These are phyloP conservation scores for Zhengitettix transpicula DNA, from an alignment of 2,888 invertebrate species.

Conservation along the genomic window DNA sequence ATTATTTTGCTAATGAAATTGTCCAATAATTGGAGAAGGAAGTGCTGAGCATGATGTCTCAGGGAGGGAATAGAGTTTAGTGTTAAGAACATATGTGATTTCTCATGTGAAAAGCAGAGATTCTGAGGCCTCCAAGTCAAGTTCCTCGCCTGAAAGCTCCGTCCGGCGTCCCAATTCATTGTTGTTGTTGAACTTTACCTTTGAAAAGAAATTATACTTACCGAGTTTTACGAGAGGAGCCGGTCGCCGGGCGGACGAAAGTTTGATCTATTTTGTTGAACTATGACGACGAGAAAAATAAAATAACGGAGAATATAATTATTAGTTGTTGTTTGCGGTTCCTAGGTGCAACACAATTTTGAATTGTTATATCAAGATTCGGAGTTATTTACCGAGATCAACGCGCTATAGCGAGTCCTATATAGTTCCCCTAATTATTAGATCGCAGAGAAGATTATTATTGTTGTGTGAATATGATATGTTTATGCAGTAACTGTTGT, in stretches of 20 bases:
- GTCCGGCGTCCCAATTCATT: background rate
- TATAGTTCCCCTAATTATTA: too few species aligned
- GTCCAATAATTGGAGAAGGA: background rate
- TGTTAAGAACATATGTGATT: background rate
- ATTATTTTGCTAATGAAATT: too few species aligned
- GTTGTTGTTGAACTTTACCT: background rate
- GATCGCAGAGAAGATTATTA: too few species aligned
- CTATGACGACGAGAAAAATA: too few species aligned
- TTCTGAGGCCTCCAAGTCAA: background rate
- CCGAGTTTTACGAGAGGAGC: too few species aligned
- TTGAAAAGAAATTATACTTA: background rate
- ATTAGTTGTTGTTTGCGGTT: slow-evolving; percentile 4
- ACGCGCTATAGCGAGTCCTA: too few species aligned
- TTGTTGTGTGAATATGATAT: too few species aligned
- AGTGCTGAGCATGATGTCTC: background rate
- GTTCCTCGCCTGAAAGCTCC: background rate
- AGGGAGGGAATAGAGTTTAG: background rate
- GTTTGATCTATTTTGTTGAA: too few species aligned
- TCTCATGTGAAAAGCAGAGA: background rate
- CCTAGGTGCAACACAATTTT: slow-evolving; percentile 3
- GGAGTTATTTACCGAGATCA: background rate
- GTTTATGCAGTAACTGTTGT: too few species aligned
- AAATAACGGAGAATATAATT: background rate
- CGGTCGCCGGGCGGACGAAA: too few species aligned
- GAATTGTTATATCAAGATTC: background rate